Evolutionary conservation across 2,113 vertebrate genomes (phyloP).

Genomic region (Cavia porcellus): DNA sequence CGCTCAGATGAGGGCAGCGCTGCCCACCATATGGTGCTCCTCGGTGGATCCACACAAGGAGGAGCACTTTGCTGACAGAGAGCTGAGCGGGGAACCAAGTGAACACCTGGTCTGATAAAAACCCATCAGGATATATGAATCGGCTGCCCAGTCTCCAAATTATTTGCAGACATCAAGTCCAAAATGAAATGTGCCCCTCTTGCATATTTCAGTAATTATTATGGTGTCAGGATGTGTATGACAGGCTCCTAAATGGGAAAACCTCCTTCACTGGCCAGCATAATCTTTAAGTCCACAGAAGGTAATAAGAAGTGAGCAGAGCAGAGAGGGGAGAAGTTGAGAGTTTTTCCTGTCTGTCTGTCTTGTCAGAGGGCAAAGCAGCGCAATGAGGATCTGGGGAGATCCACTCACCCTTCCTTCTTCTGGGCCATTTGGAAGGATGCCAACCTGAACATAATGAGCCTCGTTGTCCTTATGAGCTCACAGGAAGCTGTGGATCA

Average conservation of each 20-base stretch:
- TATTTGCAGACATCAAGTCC: constrained; percentile 76
- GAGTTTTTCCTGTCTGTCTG: background rate
- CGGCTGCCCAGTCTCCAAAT: constrained; percentile 80
- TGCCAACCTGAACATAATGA: no score
- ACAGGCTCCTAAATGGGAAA: constrained; percentile 56
- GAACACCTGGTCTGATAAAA: constrained; percentile 88
- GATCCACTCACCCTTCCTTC: background rate
- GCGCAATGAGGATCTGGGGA: background rate
- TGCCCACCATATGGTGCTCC: constrained; percentile 65
- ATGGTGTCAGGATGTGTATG: constrained; percentile 68
- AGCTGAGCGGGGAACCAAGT: constrained; percentile 72
- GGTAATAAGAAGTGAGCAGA: background rate
- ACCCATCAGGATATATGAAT: constrained; percentile 83
- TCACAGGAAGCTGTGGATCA: background rate
- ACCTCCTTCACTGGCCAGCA: background rate
- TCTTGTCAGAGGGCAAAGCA: background rate
- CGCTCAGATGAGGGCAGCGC: background rate
- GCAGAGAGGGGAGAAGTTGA: background rate
- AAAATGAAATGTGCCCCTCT: constrained; percentile 85
- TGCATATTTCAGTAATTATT: constrained; percentile 79
- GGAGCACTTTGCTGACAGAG: constrained; percentile 75
- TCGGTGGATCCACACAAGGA: constrained; percentile 37
- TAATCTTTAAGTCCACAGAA: constrained; percentile 27
- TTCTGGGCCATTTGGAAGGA: background rate
- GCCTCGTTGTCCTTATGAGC: background rate